Evolutionary conservation across 2,888 invertebrate genomes (phyloP).

Genomic region (Spicauda simplicius): DNA sequence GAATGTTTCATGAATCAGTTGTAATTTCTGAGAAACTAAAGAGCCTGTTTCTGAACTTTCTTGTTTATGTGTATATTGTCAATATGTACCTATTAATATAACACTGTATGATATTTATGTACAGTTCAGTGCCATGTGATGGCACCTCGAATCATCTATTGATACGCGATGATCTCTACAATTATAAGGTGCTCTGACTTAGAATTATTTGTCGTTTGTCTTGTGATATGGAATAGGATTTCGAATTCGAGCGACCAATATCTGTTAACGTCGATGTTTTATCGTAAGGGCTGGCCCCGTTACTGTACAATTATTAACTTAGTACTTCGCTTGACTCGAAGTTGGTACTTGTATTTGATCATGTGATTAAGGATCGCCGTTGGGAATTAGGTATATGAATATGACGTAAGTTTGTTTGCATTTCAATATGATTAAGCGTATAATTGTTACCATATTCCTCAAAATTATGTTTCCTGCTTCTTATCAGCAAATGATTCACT

Average conservation of each 20-base stretch:
- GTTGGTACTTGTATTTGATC: conserved; percentile 36
- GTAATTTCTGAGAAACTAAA: conserved; percentile 45
- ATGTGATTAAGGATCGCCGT: conserved; percentile 31
- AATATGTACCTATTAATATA: conserved; percentile 72
- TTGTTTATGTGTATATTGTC: conserved; percentile 72
- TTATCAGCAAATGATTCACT: not conserved
- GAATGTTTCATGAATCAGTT: conserved; percentile 17
- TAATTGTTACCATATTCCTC: conserved; percentile 65
- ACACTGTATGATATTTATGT: conserved; percentile 77
- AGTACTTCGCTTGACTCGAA: conserved; percentile 37
- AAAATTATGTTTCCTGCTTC: conserved; percentile 13
- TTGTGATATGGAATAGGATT: conserved; percentile 76
- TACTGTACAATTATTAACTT: conserved; percentile 49
- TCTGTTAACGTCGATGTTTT: conserved; percentile 68
- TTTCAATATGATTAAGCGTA: conserved; percentile 71
- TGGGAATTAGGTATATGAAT: conserved; percentile 41
- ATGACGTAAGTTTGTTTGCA: conserved; percentile 63
- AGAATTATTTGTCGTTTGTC: conserved; percentile 78
- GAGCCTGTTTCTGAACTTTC: conserved; percentile 65
- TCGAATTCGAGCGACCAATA: conserved; percentile 70
- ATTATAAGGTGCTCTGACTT: conserved; percentile 85
- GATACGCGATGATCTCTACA: conserved; percentile 83
- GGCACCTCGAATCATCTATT: conserved; percentile 69
- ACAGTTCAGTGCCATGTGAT: conserved; percentile 78
- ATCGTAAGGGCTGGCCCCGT: conserved; percentile 75